These are phyloP conservation scores for Mesaphorura yosii DNA, from an alignment of 1,140 invertebrate genomes.

Conservation along the genomic window DNA sequence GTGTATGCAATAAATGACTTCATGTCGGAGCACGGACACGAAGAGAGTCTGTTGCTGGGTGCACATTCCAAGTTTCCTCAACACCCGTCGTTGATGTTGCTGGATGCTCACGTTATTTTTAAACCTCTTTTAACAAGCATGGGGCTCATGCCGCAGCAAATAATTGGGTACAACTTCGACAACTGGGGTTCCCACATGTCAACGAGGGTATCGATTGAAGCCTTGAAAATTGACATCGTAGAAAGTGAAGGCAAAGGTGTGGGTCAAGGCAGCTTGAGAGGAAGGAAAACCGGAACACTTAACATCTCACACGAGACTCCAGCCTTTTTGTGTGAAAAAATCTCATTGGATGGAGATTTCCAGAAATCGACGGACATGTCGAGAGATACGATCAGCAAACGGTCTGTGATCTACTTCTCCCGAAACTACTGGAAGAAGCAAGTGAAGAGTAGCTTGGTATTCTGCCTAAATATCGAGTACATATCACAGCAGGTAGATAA, in stretches of 20 bases:
- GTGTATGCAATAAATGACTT: no score
- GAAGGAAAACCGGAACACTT: conserved; percentile 34
- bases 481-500: conserved; percentile 67
- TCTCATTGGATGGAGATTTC: conserved; percentile 75
- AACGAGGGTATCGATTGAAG: conserved; percentile 70
- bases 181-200: conserved; percentile 83
- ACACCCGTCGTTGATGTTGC: conserved; percentile 53
- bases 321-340: conserved; percentile 82
- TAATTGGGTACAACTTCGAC: conserved; percentile 56
- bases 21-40: conserved; percentile 28
- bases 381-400: conserved; percentile 66
- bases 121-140: conserved; percentile 70
- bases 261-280: conserved; percentile 42
- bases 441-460: conserved; percentile 74
- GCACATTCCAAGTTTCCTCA: conserved; percentile 50
- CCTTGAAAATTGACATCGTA: conserved; percentile 83
- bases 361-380: conserved; percentile 81
- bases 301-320: conserved; percentile 65
- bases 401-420: conserved; percentile 71
- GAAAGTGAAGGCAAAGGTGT: conserved; percentile 60
- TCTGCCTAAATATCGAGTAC: conserved; percentile 70
- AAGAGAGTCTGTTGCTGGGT: conserved; percentile 33
- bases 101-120: conserved; percentile 87
- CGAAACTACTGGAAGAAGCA: conserved; percentile 76
- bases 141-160: conserved; percentile 75